Percentiles rank a stretch among this genome's conserved stretches.
Conservation (phyloP, 2,113 vertebrate species). For the Gambusia affinis region DNA sequence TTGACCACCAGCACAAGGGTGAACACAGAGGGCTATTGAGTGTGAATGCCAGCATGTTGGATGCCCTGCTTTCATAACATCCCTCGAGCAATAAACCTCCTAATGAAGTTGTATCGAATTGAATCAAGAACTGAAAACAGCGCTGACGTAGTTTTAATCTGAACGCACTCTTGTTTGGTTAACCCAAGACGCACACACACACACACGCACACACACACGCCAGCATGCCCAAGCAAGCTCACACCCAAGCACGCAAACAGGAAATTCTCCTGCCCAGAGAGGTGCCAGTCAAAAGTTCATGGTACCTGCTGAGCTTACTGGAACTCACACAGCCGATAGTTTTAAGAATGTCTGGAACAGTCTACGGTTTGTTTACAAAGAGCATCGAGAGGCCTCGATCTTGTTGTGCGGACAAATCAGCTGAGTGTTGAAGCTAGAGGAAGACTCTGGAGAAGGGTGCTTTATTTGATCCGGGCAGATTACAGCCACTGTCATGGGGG, state of each 20-base stretch:
- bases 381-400: constrained; percentile 18
- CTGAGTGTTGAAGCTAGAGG: constrained; percentile 33
- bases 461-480: constrained; percentile 68
- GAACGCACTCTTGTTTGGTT: constrained; percentile 35
- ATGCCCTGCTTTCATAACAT: constrained; percentile 28
- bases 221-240: constrained; percentile 1
- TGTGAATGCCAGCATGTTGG: constrained; percentile 23
- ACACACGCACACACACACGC: background rate
- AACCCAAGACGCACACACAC: background rate
- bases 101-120: constrained; percentile 44
- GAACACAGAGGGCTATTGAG: constrained; percentile 42
- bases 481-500: constrained; percentile 62
- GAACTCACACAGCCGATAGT: constrained; percentile 26
- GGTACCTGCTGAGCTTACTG: constrained; percentile 23
- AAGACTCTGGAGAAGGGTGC: constrained; percentile 35
- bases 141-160: constrained; percentile 36
- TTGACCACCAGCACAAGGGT: constrained; percentile 25
- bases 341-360: constrained; percentile 41
- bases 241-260: background rate
- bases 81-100: constrained; percentile 25
- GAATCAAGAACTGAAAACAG: constrained; percentile 43
- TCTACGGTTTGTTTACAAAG: constrained; percentile 51
- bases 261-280: constrained; percentile 9
- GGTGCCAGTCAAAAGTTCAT: constrained; percentile 61
- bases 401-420: constrained; percentile 35